Conservation (phyloP, 2,797 vertebrate genomes). For the Sebastes minor region DNA sequence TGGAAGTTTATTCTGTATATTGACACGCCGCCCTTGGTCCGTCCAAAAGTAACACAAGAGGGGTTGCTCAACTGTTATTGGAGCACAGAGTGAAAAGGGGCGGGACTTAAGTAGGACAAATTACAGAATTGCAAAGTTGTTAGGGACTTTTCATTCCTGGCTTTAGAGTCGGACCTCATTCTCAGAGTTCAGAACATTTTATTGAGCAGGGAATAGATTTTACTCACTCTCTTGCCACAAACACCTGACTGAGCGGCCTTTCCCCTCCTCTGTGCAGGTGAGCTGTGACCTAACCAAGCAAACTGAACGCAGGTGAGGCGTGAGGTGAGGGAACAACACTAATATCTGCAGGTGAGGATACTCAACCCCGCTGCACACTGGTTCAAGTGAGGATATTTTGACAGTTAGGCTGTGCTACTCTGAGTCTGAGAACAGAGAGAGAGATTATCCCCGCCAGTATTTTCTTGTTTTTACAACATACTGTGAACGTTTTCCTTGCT, state of each 20-base stretch:
- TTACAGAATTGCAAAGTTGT: background rate
- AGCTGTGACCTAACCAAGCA: slow-evolving; percentile 6
- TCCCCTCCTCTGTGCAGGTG: slow-evolving; percentile 6
- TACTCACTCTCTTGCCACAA: background rate
- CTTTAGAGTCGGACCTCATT: background rate
- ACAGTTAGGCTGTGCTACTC: slow-evolving; percentile 13
- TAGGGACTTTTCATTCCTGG: background rate
- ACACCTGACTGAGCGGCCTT: background rate
- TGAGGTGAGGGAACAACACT: slow-evolving; percentile 8
- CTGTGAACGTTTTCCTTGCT: background rate
- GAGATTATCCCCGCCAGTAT: slow-evolving; percentile 1
- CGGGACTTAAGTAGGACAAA: background rate
- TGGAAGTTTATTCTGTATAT: too few relatives aligned
- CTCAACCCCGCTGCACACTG: background rate
- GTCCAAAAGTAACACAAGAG: too few relatives aligned
- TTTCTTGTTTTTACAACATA: background rate
- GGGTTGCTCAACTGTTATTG: too few relatives aligned
- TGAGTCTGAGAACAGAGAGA: background rate
- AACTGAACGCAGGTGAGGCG: background rate
- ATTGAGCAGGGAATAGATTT: background rate
- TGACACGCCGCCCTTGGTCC: too few relatives aligned
- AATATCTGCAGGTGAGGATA: slow-evolving; percentile 23
- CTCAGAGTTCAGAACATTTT: background rate
- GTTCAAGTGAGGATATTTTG: slow-evolving; percentile 11
- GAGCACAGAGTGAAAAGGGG: too few relatives aligned